phyloP scores from a whole-genome alignment of 2,113 vertebrate genomes.

The Ceyx cyanopectus region DNA sequence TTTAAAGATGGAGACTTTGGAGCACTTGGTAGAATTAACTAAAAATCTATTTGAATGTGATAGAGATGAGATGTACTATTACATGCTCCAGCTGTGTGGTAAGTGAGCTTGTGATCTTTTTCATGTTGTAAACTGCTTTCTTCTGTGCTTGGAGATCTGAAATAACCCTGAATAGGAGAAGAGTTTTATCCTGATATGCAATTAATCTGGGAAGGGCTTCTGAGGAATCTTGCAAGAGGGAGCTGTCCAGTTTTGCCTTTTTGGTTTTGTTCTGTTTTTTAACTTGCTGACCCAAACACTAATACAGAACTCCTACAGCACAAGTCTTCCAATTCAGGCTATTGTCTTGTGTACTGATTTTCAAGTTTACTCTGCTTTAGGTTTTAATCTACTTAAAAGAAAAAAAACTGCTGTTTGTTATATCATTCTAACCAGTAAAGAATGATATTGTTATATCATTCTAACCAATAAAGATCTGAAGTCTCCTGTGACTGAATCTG shows the following conservation, averaged over 20 bases:
- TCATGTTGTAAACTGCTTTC: neutral
- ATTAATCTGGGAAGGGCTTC: rapidly evolving
- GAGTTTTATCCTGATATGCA: neutral
- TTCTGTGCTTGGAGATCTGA: neutral
- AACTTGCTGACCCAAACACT: neutral
- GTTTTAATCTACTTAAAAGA: neutral
- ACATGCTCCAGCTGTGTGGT: conserved; percentile 86
- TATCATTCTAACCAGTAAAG: neutral
- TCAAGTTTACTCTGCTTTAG: neutral
- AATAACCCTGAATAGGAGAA: neutral
- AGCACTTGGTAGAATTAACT: conserved; percentile 89
- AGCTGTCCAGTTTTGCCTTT: neutral
- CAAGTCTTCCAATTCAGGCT: neutral
- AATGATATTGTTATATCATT: neutral
- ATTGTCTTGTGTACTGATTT: neutral
- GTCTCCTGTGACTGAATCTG: neutral
- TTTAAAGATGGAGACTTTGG: conserved; percentile 85
- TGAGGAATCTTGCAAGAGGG: neutral
- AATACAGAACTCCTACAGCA: rapidly evolving
- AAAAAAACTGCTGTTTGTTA: neutral
- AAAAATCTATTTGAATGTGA: conserved; percentile 92
- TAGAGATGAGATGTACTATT: conserved; percentile 92
- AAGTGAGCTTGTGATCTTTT: conserved; percentile 65
- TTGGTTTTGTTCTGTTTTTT: neutral
- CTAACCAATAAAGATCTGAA: neutral